Conservation (phyloP, 2,113 vertebrate genomes). For the Miniopterus natalensis region DNA sequence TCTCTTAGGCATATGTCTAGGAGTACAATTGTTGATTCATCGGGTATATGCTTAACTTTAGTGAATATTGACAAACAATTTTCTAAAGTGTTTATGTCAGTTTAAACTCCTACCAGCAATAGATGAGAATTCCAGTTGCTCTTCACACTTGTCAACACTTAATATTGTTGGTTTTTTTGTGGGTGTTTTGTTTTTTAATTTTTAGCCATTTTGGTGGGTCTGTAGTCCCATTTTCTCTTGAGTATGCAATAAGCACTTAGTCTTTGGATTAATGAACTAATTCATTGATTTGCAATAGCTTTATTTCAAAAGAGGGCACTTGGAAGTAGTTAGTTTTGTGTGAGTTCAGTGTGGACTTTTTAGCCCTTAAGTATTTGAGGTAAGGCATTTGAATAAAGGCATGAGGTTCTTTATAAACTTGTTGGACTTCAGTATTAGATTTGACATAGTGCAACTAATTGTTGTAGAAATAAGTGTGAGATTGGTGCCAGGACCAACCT, state of each 20-base stretch:
- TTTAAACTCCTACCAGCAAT: background rate
- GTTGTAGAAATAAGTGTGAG: background rate
- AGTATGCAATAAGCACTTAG: constrained; percentile 29
- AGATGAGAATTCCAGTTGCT: constrained; percentile 20
- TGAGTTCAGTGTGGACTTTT: background rate
- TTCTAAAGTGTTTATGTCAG: constrained; percentile 33
- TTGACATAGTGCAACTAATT: background rate
- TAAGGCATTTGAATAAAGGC: background rate
- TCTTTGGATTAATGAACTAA: background rate
- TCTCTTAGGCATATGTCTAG: background rate
- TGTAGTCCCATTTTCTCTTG: background rate
- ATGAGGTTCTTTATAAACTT: background rate
- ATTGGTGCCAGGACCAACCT: background rate
- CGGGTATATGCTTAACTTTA: background rate
- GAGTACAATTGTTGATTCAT: background rate
- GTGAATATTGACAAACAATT: background rate
- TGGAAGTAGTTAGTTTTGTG: background rate
- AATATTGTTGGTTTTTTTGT: background rate
- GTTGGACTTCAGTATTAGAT: background rate
- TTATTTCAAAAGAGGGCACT: background rate
- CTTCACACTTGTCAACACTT: background rate
- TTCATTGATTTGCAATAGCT: background rate
- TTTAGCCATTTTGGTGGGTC: background rate
- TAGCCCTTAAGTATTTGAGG: constrained; percentile 25
- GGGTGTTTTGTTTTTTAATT: background rate